Conservation (phyloP, 2,797 vertebrate species). For the Myripristis jacobus region DNA sequence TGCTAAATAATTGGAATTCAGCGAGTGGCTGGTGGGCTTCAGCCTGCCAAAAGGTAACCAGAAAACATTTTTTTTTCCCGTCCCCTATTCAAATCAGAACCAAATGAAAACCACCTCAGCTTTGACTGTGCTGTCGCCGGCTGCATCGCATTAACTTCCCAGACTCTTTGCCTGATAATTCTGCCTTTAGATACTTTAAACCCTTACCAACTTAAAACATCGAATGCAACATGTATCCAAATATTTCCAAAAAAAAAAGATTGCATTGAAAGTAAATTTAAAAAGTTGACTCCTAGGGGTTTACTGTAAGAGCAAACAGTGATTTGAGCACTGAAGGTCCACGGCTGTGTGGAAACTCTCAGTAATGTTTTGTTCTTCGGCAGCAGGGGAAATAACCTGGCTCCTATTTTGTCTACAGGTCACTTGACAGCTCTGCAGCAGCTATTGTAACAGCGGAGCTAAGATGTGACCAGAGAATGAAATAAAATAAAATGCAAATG, state of each 20-base stretch:
- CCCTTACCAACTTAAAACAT: too few species aligned
- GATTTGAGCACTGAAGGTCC: background rate
- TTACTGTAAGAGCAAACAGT: slow-evolving; percentile 29
- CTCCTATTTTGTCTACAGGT: background rate
- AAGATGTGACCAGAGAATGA: background rate
- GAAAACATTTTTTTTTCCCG: slow-evolving; percentile 13
- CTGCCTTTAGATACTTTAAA: too few species aligned
- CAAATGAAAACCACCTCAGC: too few species aligned
- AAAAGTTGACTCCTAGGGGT: slow-evolving; percentile 13
- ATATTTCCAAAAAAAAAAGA: too few species aligned
- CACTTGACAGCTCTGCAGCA: background rate
- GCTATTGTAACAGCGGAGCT: background rate
- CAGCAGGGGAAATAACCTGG: background rate
- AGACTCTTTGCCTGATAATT: too few species aligned
- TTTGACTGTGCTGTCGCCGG: background rate
- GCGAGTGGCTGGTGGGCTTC: background rate
- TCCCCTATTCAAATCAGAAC: background rate
- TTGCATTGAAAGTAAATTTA: background rate
- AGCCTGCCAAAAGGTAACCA: slow-evolving; percentile 17
- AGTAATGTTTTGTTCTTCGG: background rate
- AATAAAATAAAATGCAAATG: background rate
- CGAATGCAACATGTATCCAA: too few species aligned
- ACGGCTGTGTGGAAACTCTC: too few species aligned
- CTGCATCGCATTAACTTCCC: background rate
- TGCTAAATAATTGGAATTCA: too few species aligned